Evolutionary conservation across 2,888 invertebrate genomes (phyloP).

Genomic region (Podotricha telesiphe): DNA sequence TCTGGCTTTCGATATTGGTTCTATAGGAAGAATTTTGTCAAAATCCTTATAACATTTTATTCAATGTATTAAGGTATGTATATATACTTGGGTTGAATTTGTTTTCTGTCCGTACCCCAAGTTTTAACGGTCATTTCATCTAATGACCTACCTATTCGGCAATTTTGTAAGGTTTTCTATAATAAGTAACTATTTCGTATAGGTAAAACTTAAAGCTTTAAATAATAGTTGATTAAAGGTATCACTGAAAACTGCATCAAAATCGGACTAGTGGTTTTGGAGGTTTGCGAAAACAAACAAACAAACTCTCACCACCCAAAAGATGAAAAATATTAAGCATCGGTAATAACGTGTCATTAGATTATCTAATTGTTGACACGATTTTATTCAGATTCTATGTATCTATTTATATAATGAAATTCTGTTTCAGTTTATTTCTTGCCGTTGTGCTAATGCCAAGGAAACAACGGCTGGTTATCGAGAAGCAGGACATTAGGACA

Average conservation of each 20-base stretch:
- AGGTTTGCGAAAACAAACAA: no score
- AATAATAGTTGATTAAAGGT: no score
- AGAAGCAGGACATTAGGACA: no score
- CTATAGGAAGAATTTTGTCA: background rate
- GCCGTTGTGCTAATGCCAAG: no score
- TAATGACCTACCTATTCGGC: background rate
- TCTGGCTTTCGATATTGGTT: constrained; percentile 15
- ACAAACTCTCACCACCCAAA: no score
- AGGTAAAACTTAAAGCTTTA: no score
- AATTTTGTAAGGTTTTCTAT: background rate
- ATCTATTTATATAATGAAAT: no score
- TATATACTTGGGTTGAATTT: constrained; percentile 1
- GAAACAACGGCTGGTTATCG: no score
- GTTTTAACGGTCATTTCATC: constrained; percentile 6
- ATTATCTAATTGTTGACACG: background rate
- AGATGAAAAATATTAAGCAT: background rate
- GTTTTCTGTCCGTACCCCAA: background rate
- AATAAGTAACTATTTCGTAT: background rate
- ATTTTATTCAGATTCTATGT: background rate
- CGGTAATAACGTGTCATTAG: background rate
- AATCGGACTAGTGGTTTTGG: no score
- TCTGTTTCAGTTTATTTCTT: no score
- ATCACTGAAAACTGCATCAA: no score
- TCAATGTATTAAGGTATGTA: background rate
- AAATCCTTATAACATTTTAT: constrained; percentile 2